Conservation (phyloP, 2,113 vertebrate species). For the Ursus arctos region DNA sequence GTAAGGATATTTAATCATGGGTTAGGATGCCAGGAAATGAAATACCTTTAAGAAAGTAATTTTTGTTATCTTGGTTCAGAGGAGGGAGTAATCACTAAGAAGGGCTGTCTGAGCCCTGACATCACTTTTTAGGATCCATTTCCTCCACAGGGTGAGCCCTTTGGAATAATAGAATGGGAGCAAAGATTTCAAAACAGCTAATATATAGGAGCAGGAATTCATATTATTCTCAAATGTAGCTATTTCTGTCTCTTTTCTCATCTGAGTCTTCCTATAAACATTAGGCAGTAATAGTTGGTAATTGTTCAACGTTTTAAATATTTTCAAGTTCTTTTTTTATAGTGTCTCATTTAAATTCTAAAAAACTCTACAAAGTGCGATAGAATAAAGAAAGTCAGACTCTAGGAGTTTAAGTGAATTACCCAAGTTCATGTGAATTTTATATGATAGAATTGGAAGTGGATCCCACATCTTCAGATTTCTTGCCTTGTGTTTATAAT, state of each 20-base stretch:
- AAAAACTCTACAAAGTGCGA: conserved; percentile 2
- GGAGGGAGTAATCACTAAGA: neutral
- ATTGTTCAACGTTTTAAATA: conserved; percentile 34
- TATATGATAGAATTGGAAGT: conserved; percentile 15
- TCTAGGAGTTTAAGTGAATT: conserved; percentile 35
- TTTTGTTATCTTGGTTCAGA: conserved; percentile 7
- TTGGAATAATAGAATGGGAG: conserved; percentile 6
- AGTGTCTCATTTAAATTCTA: conserved; percentile 36
- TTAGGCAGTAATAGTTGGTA: neutral
- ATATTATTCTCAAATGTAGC: neutral
- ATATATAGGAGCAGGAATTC: neutral
- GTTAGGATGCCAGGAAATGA: neutral
- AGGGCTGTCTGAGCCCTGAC: neutral
- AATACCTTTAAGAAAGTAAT: conserved; percentile 40
- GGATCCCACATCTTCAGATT: conserved; percentile 21
- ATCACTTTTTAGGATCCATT: conserved; percentile 22
- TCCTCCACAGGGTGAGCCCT: neutral
- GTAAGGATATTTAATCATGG: conserved; percentile 34
- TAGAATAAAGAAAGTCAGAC: conserved; percentile 16
- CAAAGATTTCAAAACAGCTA: conserved; percentile 37
- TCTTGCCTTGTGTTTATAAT: conserved; percentile 48
- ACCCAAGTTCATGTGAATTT: neutral
- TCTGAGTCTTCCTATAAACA: neutral
- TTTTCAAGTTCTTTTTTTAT: conserved; percentile 40
- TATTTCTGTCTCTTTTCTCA: neutral